These are phyloP conservation scores for Caerostris darwini DNA, from an alignment of 1,140 invertebrate species.

Conservation along the genomic window DNA sequence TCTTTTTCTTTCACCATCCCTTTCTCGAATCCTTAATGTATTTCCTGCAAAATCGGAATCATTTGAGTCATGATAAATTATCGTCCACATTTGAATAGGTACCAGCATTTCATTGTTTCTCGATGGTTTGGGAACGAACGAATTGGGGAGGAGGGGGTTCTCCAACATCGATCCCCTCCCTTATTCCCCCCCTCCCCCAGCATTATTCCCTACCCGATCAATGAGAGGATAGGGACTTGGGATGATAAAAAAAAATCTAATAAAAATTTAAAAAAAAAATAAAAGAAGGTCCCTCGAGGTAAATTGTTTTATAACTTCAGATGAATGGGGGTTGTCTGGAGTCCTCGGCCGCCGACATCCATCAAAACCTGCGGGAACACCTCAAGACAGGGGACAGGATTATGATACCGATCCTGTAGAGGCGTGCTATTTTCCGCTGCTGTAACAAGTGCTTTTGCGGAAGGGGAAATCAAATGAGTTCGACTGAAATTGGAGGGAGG, in stretches of 20 bases:
- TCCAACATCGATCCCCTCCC: conserved; percentile 45
- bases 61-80: conserved; percentile 76
- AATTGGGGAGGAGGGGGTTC: neutral
- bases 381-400: neutral
- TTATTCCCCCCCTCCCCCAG: neutral
- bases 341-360: conserved; percentile 43
- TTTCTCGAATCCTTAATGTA: conserved; percentile 57
- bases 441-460: conserved; percentile 1
- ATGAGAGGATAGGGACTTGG: conserved; percentile 62
- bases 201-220: conserved; percentile 59
- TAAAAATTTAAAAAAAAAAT: neutral
- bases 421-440: conserved; percentile 21
- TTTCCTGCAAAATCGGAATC: conserved; percentile 69
- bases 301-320: conserved; percentile 76
- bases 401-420: conserved; percentile 9
- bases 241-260: neutral
- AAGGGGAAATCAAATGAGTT: neutral
- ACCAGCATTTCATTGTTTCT: conserved; percentile 75
- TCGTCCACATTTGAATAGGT: conserved; percentile 74
- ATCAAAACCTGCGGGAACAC: conserved; percentile 46
- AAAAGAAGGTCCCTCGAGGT: conserved; percentile 55
- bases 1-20: neutral
- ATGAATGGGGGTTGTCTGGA: conserved; percentile 64
- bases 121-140: neutral
- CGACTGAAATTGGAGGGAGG: neutral